Evolutionary conservation across 1,140 invertebrate species (phyloP), one percentile per base, ranked within the genome.

Genomic region (Hycleus phaleratus): DNA sequence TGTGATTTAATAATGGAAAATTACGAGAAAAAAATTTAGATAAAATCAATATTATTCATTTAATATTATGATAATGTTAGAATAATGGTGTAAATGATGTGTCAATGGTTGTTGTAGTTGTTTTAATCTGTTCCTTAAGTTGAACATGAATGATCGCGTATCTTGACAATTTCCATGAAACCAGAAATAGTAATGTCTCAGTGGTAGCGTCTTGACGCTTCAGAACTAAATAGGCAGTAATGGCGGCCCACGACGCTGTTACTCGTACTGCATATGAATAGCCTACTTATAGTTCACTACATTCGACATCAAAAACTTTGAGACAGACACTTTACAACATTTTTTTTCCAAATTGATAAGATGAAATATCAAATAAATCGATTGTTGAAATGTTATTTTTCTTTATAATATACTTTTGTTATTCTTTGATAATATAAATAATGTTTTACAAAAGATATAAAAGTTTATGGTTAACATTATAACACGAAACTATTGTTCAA

Each of bases 201-300:
- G 46, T 53, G 44, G 57, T 42, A 56, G 55, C 44, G 59, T 57
- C 49, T 56, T 49, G 48, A 44, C 46, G 60, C 56, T 62, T 49
- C 56, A 58, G 50, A 54, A 44, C 51, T 62, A 62, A 62, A 58
- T 62, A 62, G 60, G 56, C 56, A 52, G 60, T 62, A 62, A 62
- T 62, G 60, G 56, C 60, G 42, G 56, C 60, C 49, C 47, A 49
- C 60, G 60, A 49, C 56, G 46, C 47, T n/a, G 44, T 38, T 49
- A 57, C 60, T 49, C 60, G 46, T 38, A 32, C 56, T 49, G 60
- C 60, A 62, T 62, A 62, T 58, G 60, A 62, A 62, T 62, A n/a
- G 46, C 60, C 60, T 62, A 44, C 56, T 59, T 61, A 53, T 45
- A 45, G 51, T 53, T 53, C 18, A 45, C 51, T 53, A 26, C 42